A percentile compares a stretch with the other conserved stretches of the same genome.
Conservation (phyloP, 2,888 invertebrate species). For the Lottia gigantea region DNA sequence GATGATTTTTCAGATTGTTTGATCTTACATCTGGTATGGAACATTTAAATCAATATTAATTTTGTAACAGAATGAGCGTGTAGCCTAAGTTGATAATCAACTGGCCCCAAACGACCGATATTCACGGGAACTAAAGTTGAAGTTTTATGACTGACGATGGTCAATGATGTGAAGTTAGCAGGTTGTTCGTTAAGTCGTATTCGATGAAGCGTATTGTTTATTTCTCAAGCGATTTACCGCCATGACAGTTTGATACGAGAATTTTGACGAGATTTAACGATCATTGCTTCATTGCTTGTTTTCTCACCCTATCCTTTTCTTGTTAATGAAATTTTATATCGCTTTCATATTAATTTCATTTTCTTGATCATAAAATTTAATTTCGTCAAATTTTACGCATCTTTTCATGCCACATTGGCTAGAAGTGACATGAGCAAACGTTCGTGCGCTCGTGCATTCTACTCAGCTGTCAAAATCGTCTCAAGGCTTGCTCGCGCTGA, state of each 20-base stretch:
- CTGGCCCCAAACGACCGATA: no score
- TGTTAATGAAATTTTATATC: slow-evolving; percentile 45
- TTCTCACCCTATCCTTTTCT: slow-evolving; percentile 30
- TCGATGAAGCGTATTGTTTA: neutral
- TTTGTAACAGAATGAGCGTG: no score
- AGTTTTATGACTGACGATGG: no score
- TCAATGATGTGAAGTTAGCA: no score
- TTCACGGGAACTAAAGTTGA: no score
- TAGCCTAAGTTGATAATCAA: no score
- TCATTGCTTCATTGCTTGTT: slow-evolving; percentile 13
- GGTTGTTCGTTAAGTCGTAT: no score
- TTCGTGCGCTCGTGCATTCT: slow-evolving; percentile 21
- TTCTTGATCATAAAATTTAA: slow-evolving; percentile 37
- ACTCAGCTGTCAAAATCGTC: slow-evolving; percentile 25
- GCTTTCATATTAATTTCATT: slow-evolving; percentile 45
- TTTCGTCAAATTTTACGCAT: slow-evolving; percentile 30
- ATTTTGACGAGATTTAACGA: slow-evolving; percentile 2
- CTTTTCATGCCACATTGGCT: slow-evolving; percentile 33
- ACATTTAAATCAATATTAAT: no score
- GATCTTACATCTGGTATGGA: no score
- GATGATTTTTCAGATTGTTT: no score
- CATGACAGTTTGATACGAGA: neutral
- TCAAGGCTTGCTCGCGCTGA: slow-evolving; percentile 17
- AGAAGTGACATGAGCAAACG: slow-evolving; percentile 25
- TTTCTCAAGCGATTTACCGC: neutral